These are phyloP conservation scores for Rutpela maculata DNA, from an alignment of 2,888 invertebrate species.

Conservation along the genomic window DNA sequence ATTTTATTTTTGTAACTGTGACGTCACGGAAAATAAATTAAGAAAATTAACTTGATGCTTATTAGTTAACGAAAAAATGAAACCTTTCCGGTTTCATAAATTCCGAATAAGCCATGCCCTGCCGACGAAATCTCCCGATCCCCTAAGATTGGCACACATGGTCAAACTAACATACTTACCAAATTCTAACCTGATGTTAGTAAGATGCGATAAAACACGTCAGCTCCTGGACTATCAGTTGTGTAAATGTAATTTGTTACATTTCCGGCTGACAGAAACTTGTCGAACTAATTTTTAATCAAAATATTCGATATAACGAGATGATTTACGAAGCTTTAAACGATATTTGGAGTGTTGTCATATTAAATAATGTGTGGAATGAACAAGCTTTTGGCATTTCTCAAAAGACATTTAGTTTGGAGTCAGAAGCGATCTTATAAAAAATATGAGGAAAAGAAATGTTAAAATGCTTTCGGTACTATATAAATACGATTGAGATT, in stretches of 20 bases:
- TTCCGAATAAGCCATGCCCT: too few species aligned
- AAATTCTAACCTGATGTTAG: too few species aligned
- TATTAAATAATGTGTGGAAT: background rate
- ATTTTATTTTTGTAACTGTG: too few species aligned
- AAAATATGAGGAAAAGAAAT: conserved; percentile 3
- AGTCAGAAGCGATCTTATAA: background rate
- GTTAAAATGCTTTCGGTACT: conserved; percentile 19
- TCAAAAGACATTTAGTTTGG: conserved; percentile 1
- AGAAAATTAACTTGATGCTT: too few species aligned
- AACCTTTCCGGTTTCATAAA: too few species aligned
- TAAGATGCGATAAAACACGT: too few species aligned
- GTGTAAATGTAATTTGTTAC: background rate
- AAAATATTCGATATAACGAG: background rate
- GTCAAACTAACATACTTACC: too few species aligned
- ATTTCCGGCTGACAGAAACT: conserved; percentile 8
- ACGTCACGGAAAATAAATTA: too few species aligned
- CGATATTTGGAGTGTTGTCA: conserved; percentile 15
- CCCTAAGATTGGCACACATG: too few species aligned
- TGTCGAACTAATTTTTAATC: background rate
- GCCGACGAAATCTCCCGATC: too few species aligned
- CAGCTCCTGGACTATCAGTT: too few species aligned
- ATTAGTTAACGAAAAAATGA: too few species aligned
- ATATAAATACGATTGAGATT: conserved; percentile 16
- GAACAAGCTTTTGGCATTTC: background rate
- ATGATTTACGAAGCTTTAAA: conserved; percentile 24